Base-by-base conservation (phyloP, 2,888 invertebrate species). In the Drosophila ustulata region DNA sequence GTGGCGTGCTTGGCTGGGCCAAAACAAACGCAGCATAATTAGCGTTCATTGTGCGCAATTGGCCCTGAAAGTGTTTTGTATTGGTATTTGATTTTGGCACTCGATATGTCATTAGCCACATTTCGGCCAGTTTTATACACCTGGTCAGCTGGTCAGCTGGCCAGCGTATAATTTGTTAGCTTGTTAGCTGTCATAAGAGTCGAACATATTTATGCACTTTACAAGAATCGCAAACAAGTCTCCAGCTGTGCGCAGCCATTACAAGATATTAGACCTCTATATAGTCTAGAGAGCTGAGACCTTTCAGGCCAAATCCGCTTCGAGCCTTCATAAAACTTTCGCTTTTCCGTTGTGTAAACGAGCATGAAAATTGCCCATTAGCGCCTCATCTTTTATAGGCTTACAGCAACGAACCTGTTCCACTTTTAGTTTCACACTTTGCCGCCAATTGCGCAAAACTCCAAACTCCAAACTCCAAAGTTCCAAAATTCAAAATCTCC, bases 191-290 rank as follows among this genome's bases (percentile, higher is more conserved):
- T 86, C 84, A 84, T 86, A 86, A 86, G 75, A 64, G 32, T 51
- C 51, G 68, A 86, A 85, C 86, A 84, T 84, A 82, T 84, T 84
- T 82, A 82, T 84, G 84, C 84, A 86, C 84, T 85, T 80, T 80
- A 77, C 71, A 62, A 82, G 82, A 82, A 82, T 80, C 81, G 63
- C 43, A 50, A 66, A 71, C 84, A 80, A 57, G 63, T 71, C 52
- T 53, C 71, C 23, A 37, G 41, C 30, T 46, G 30, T 64, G 75
- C 61, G 75, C 72, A 63, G 57, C 59, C 56, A 66, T 30, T 30
- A 30, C 6, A 7, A 4, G 30, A 30, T 30, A 6, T 30, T 18
- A 30, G 18, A 53, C 18, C 18, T 18, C 18, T 18, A 18, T 18
- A 18, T 18, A 9, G 5, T 46, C 26, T 56, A 23, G 7, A 43